These are phyloP conservation scores for Sus scrofa DNA, from an alignment of 2,113 vertebrate genomes.

Conservation along the genomic window T2T-Sscrofa CM000817.6:110408501-110409000, in stretches of 20 bases:
- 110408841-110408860: background rate
- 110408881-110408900: slow-evolving; percentile 1
- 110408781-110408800: background rate
- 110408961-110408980: background rate
- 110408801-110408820: background rate
- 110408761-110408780: slow-evolving; percentile 41
- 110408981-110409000: background rate
- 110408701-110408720: too few species aligned
- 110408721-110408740: background rate
- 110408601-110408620: too few species aligned
- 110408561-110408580: too few species aligned
- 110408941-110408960: background rate
- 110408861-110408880: background rate
- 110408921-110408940: background rate
- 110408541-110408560: too few species aligned
- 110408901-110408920: background rate
- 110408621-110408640: too few species aligned
- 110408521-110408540: too few species aligned
- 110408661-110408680: too few species aligned
- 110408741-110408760: background rate
- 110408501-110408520: too few species aligned
- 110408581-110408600: too few species aligned
- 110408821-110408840: background rate
- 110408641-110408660: too few species aligned
- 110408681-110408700: too few species aligned